Base-by-base conservation (phyloP, 2,888 invertebrate genomes). In the Polymixis lichenea region DNA sequence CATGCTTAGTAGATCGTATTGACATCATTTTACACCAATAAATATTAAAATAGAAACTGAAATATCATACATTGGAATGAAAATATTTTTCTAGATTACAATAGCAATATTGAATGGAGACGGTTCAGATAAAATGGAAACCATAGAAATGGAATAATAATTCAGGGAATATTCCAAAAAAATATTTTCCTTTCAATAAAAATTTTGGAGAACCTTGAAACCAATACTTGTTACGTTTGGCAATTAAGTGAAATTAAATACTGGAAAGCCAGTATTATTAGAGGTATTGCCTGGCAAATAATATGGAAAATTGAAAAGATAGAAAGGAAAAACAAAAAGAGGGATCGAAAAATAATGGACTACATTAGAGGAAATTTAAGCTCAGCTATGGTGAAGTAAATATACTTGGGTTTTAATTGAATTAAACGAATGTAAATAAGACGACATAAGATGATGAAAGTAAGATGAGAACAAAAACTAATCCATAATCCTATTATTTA, bases 1-100 rank as follows among this genome's bases (percentile, higher is more conserved):
- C 90, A 90, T 90, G 91, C 90, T 87, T 56, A 74, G 80, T 78
- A 78, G 83, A 85, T 80, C 84, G 55, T 86, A 80, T 84, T 75
- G 77, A 81, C 84, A 83, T 62, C n/a, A 77, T 71, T 80, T 43
- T 71, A 67, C 19, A 79, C 19, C 43, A 61, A 69, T 55, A 62
- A 66, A 81, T 68, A 75, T 38, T 46, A 61, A 43, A 68, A n/a
- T 38, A 60, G 28, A 68, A 69, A 68, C 43, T 3, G 19, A 0
- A 7, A 56, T 9, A 69, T 6, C 43, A n/a, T 51, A 56, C 19
- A 51, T 25, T 53, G 28, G 7, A 72, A 83, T 69, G 65, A 83
- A 69, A 82, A 72, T 66, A 61, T 28, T 70, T 67, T 32, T 43
- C 8, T 25, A 28, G 25, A 56, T 32, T 8, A 22, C 22, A 15